These are phyloP conservation scores for Hypercompe scribonia DNA, from an alignment of 2,888 invertebrate genomes.

Conservation along the genomic window DNA sequence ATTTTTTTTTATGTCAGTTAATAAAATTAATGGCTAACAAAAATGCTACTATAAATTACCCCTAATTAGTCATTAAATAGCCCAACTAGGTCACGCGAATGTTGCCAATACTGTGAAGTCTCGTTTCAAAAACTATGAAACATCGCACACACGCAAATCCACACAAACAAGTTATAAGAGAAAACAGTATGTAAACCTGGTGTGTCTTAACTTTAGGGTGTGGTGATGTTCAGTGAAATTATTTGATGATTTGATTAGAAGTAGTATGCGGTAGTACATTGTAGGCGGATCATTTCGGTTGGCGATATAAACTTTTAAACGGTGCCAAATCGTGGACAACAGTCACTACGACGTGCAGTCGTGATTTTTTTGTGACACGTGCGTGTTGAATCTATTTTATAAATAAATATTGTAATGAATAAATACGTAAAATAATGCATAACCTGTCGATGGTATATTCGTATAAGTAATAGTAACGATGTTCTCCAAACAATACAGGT, in stretches of 20 bases:
- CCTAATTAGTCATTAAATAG: slow-evolving; percentile 2
- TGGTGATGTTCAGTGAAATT: not conserved
- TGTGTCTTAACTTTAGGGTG: not conserved
- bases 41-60: not conserved
- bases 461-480: slow-evolving; percentile 5
- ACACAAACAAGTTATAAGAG: not conserved
- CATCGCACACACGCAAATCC: not conserved
- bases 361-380: slow-evolving; percentile 1
- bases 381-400: not conserved
- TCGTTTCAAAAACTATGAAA: not conserved
- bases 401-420: slow-evolving; percentile 1
- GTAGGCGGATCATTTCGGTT: slow-evolving; percentile 9
- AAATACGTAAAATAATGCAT: not conserved
- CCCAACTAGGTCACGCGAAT: not conserved
- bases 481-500: slow-evolving; percentile 16
- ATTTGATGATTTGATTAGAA: not conserved
- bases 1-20: not conserved
- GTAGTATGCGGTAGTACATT: slow-evolving; percentile 14
- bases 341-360: not conserved
- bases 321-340: slow-evolving; percentile 23
- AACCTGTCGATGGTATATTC: not conserved
- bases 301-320: slow-evolving; percentile 87
- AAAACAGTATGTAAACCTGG: not conserved
- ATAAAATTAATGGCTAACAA: not conserved
- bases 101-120: not conserved